Base-by-base conservation (phyloP, 2,888 invertebrate species). In the Morpho achilles region DNA sequence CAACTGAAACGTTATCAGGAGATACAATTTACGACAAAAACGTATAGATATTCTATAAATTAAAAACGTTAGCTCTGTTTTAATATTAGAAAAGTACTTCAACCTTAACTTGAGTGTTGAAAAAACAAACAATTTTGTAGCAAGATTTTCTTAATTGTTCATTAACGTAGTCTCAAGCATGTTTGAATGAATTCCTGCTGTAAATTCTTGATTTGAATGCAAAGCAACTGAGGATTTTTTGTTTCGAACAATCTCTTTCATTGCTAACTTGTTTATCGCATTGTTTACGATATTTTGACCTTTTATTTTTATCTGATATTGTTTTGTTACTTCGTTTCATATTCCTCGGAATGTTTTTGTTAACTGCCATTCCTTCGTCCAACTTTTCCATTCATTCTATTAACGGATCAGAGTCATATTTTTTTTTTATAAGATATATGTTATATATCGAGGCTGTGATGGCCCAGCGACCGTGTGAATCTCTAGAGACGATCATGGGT, bases 281-380 rank as follows among this genome's bases (percentile, higher is more conserved):
- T 79, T 82, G 80, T 76, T 77, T 73, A 75, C 79, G 74, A 77
- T 82, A 78, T 82, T 32, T 84, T 78, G 62, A 56, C 67, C 69
- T 76, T 74, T 74, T 74, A 75, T 79, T 79, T 68, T 69, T 70
- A 72, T 77, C 67, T 70, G 68, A 79, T 81, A 77, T 79, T 82
- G 78, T 80, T 82, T 69, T 71, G 72, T 73, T 75, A 78, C 76
- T 79, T 76, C 71, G 74, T 78, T 76, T 74, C 75, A 74, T 73
- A 72, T 73, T 71, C 72, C 72, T 66, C 58, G 68, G 74, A 80
- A 79, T 80, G 76, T 82, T 82, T 79, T 74, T 69, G 75, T 72
- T 74, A 82, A 79, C 80, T 81, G 65, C 57, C 48, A 62, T 9
- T 43, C 5, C 43, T 9, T 43, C n/a, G 43, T 43, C 43, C 7